Base-by-base conservation (phyloP, 2,888 invertebrate species). In the Leucophenga maculata region DNA sequence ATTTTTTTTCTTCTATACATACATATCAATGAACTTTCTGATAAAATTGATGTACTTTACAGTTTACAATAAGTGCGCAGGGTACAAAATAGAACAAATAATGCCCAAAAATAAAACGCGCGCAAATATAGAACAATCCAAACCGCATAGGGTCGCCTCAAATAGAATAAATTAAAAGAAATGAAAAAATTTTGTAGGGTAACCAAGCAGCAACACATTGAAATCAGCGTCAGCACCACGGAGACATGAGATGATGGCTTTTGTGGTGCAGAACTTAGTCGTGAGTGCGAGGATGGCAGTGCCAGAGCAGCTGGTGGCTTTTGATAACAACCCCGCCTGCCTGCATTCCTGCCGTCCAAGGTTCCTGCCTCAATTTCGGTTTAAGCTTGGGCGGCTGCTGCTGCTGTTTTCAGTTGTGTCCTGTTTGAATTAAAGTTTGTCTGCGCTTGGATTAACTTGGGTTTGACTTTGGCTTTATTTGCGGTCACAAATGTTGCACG, bases 61-160 rank as follows among this genome's bases (percentile, higher is more conserved):
- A 26, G 54, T 18, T 39, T 44, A 60, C 16, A 57, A 11, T 26
- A 1, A 9, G 0, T 32, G 46, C 20, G 8, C 32, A 68, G 39
- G 11, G 18, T n/a, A 14, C 14, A 65, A 22, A 50, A 48, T 26
- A 65, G 20, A 22, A 14, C 50, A 48, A 18, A 50, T 6, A n/a
- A 65, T 14, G 39, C 64, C 65, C 67, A 72, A 66, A 60, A 67
- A 69, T 71, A 71, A 18, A 46, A 39, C 11, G 8, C 39, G 39
- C 18, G 16, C 18, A 50, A 50, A 50, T 50, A 50, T 16, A 50
- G 18, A 50, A 50, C 18, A 50, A 16, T 8, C n/a, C 50, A 18
- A 72, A 72, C 77, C 77, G 78, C 77, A 80, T 78, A 77, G 59
- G 80, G 82, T 80, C 75, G 77, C 78, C 57, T 31, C 80, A 82